Evolutionary conservation across 2,888 invertebrate genomes (phyloP).

Genomic region (Tetragonula carbonaria): DNA sequence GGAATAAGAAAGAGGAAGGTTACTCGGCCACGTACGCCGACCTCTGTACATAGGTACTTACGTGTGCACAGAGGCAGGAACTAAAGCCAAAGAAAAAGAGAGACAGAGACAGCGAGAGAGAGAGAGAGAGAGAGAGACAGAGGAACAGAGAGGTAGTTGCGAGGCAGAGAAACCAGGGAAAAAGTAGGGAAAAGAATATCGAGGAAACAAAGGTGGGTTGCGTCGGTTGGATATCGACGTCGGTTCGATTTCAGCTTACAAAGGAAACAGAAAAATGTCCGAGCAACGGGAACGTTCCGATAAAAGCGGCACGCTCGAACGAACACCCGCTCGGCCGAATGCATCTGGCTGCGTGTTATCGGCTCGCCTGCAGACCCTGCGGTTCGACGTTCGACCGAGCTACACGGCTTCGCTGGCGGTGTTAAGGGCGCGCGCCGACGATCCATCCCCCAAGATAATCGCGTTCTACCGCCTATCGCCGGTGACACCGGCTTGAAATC

Average conservation of each 20-base stretch:
- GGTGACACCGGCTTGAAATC: conserved; percentile 44
- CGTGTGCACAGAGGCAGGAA: neutral
- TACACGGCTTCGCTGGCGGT: conserved; percentile 15
- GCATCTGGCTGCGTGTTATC: conserved; percentile 55
- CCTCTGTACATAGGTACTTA: neutral
- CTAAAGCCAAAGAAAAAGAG: neutral
- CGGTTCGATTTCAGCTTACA: conserved; percentile 42
- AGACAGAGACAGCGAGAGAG: no score
- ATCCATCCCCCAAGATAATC: conserved; percentile 42
- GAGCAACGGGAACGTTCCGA: conserved; percentile 46
- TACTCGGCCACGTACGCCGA: neutral
- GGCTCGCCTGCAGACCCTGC: conserved; percentile 42
- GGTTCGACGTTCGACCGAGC: conserved; percentile 33
- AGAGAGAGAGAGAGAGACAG: no score
- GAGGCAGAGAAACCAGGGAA: neutral
- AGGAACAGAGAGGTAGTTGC: no score
- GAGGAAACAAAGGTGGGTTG: conserved; percentile 29
- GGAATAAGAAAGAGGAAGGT: neutral
- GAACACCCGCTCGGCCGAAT: conserved; percentile 36
- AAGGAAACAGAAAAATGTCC: conserved; percentile 57
- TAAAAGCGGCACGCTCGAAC: conserved; percentile 43
- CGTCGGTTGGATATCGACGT: conserved; percentile 22
- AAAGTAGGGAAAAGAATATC: neutral
- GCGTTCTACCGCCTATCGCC: conserved; percentile 34
- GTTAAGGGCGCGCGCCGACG: conserved; percentile 50